These are phyloP conservation scores for Phocides pigmalion DNA, from an alignment of 1,140 invertebrate species.

Conservation along the genomic window DNA sequence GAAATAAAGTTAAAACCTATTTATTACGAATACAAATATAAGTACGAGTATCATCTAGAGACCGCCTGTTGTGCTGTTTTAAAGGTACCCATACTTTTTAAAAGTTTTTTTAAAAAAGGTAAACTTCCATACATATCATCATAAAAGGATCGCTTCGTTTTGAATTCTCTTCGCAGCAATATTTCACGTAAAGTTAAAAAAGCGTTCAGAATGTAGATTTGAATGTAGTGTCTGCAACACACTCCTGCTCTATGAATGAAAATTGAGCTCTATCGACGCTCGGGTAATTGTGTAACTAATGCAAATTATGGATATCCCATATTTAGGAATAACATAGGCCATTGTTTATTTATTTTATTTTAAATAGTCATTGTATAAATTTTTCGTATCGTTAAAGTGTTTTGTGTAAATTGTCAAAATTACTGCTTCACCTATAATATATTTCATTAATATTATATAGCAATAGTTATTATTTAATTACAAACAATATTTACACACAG, in stretches of 20 bases:
- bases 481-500: too few species aligned
- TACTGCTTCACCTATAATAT: too few species aligned
- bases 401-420: too few species aligned
- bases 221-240: background rate
- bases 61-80: background rate
- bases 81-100: background rate
- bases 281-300: too few species aligned
- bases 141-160: conserved; percentile 16
- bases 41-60: background rate
- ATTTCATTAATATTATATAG: too few species aligned
- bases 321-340: too few species aligned
- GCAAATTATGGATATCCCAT: too few species aligned
- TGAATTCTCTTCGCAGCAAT: conserved; percentile 15
- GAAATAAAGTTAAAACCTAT: background rate
- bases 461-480: too few species aligned
- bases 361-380: too few species aligned
- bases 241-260: background rate
- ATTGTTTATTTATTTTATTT: too few species aligned
- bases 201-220: conserved; percentile 8
- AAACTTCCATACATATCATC: conserved; percentile 1
- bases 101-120: conserved; percentile 11
- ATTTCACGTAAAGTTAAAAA: conserved; percentile 15
- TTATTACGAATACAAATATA: background rate
- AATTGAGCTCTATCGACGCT: too few species aligned
- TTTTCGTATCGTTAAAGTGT: too few species aligned